Evolutionary conservation across 2,113 vertebrate species (phyloP).

Genomic region (Indicator indicator): DNA sequence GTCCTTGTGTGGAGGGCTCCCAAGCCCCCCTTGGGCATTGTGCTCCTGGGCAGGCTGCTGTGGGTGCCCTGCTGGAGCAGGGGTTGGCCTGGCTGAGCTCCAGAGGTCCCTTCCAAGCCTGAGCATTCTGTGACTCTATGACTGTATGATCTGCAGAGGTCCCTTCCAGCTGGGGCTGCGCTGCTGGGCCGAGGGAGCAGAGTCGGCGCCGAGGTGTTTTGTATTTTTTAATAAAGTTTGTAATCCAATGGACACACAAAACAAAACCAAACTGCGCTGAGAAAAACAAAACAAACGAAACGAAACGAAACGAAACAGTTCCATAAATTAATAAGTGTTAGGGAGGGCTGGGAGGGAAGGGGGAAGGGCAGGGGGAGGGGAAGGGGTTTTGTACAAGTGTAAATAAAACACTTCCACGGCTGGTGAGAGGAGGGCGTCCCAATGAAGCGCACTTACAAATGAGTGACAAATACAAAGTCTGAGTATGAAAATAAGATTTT

Average conservation of each 20-base stretch:
- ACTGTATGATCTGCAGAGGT: not conserved
- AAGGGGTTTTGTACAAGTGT: constrained; percentile 67
- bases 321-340: constrained; percentile 86
- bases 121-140: no score
- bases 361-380: not conserved
- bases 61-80: no score
- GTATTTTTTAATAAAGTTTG: constrained; percentile 87
- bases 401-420: constrained; percentile 70
- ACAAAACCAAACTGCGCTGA: constrained; percentile 83
- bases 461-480: constrained; percentile 92
- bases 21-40: no score
- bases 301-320: constrained; percentile 43
- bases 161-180: not conserved
- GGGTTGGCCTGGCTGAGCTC: no score
- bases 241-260: constrained; percentile 88
- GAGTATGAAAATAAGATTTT: constrained; percentile 98
- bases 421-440: constrained; percentile 54
- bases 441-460: constrained; percentile 85
- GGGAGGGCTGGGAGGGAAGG: constrained; percentile 30
- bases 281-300: not conserved
- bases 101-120: not conserved
- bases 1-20: no score
- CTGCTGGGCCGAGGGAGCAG: constrained; percentile 3
- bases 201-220: constrained; percentile 59
- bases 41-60: no score